Evolutionary conservation across 1,140 invertebrate genomes (phyloP).

Genomic region (Ceratina calcarata): DNA sequence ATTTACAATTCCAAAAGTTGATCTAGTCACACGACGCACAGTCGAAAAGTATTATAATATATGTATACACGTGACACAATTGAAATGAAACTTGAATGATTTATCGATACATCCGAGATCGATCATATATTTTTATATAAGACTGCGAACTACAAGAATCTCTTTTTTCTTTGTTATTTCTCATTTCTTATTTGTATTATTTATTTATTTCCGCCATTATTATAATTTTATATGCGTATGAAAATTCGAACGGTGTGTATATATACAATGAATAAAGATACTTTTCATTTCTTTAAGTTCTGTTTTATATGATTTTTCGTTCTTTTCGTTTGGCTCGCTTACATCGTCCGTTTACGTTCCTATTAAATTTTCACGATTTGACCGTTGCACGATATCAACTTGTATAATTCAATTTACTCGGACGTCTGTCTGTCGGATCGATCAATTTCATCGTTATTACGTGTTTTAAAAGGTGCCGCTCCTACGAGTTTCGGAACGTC

Average conservation of each 20-base stretch:
- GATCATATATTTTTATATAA: conserved; percentile 61
- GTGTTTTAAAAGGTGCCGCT: conserved; percentile 59
- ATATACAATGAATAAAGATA: conserved; percentile 44
- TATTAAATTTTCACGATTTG: conserved; percentile 40
- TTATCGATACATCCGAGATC: conserved; percentile 50
- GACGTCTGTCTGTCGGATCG: conserved; percentile 27
- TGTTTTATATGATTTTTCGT: conserved; percentile 24
- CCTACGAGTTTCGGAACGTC: conserved; percentile 22
- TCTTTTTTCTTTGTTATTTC: conserved; percentile 43
- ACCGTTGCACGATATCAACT: conserved; percentile 51
- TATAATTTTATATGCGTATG: conserved; percentile 16
- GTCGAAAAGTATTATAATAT: conserved; percentile 45
- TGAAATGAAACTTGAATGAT: conserved; percentile 40
- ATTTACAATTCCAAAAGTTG: conserved; percentile 68
- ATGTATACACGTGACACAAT: not conserved
- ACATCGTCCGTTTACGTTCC: conserved; percentile 11
- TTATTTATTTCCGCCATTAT: conserved; percentile 7
- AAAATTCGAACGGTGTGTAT: conserved; percentile 3
- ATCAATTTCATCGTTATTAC: conserved; percentile 37
- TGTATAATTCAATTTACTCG: conserved; percentile 53
- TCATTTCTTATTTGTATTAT: conserved; percentile 15
- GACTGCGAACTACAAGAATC: conserved; percentile 34
- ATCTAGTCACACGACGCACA: conserved; percentile 70
- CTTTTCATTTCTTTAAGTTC: conserved; percentile 48
- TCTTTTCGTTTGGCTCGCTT: conserved; percentile 36